Percentiles rank a stretch among this genome's conserved stretches.
phyloP scores from a whole-genome alignment of 2,797 vertebrate genomes.

The Coranthus polyacanthus region DNA sequence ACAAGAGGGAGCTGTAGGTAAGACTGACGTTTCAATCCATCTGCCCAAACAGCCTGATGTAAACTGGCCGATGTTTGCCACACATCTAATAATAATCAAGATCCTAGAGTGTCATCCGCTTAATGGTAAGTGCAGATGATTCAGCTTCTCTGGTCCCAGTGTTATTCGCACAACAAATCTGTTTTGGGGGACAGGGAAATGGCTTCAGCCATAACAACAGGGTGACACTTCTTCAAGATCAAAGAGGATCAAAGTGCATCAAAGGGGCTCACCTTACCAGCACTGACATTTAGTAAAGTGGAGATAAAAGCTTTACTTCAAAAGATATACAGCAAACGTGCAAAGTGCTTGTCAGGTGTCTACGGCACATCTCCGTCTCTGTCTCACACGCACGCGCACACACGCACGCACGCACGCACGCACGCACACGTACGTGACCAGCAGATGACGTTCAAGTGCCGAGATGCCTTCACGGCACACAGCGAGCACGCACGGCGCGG shows the following conservation, averaged over 20 bases:
- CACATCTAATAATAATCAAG: slow-evolving; percentile 51
- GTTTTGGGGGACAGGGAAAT: slow-evolving; percentile 65
- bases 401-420: slow-evolving; percentile 9
- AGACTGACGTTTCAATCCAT: slow-evolving; percentile 8
- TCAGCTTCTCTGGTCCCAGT: slow-evolving; percentile 56
- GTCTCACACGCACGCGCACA: not conserved
- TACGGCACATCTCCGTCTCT: slow-evolving; percentile 11
- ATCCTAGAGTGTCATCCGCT: slow-evolving; percentile 49
- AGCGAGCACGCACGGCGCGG: slow-evolving; percentile 47
- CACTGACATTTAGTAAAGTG: slow-evolving; percentile 80
- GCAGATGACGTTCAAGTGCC: slow-evolving; percentile 76
- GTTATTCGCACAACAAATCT: slow-evolving; percentile 77
- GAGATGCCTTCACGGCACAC: slow-evolving; percentile 22
- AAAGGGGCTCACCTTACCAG: slow-evolving; percentile 75
- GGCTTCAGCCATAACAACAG: slow-evolving; percentile 77
- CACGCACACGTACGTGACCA: slow-evolving; percentile 54
- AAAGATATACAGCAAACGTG: slow-evolving; percentile 73
- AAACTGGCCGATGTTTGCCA: slow-evolving; percentile 32
- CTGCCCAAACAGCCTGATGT: slow-evolving; percentile 12
- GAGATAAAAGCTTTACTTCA: slow-evolving; percentile 81
- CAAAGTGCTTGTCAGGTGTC: slow-evolving; percentile 74
- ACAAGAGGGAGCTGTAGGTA: slow-evolving; percentile 69
- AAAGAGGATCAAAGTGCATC: slow-evolving; percentile 81
- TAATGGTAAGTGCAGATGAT: slow-evolving; percentile 67
- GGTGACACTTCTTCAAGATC: slow-evolving; percentile 79